Base-by-base conservation (phyloP, 2,113 vertebrate genomes). In the Emydura subglobosa region DNA sequence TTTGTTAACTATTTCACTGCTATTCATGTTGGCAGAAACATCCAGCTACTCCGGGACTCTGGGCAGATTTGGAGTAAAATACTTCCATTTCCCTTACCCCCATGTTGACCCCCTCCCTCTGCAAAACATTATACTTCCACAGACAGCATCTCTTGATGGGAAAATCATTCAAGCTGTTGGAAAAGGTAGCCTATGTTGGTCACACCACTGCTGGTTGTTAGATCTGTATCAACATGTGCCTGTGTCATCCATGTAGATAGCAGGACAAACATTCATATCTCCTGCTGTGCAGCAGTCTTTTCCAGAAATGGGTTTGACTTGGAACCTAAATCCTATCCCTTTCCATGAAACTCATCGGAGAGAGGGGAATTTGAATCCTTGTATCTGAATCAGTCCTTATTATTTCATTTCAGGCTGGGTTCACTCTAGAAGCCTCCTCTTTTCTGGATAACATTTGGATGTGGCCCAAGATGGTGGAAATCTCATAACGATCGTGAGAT, bases 121-220 rank as follows among this genome's bases (percentile, higher is more conserved):
- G 59, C 16, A 3, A 50, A 76, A 50, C 6, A 6, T 8, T 27
- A 47, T 1, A 53, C 42, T 47, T 34, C 4, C 0, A 6, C 21
- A 25, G 13, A 34, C 1, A 0, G 10, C 27, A 94, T 42, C 72
- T 5, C 78, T 79, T 55, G 44, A 9, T 1, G 0, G 7, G 65
- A 68, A 34, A n/a, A n/a, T 16, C 34, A n/a, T n/a, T 68, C 9
- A 68, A n/a, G 17, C 65, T 68, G 17, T 17, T 68, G 34, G 65
- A 16, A 68, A 68, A n/a, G 31, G 31, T 2, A 34, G 61, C 4
- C 34, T 68, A n/a, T 1, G 16, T 68, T 68, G 12, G 6, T 61
- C 34, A n/a, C 4, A 21, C 34, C 17, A 17, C 7, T 68, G 7
- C 31, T 31, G 31, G 3, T n/a, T 68, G 65, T 68, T 16, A 68